Evolutionary conservation across 1,140 invertebrate species (phyloP), one percentile per base, ranked within the genome.

Genomic region (Prorops nasuta): DNA sequence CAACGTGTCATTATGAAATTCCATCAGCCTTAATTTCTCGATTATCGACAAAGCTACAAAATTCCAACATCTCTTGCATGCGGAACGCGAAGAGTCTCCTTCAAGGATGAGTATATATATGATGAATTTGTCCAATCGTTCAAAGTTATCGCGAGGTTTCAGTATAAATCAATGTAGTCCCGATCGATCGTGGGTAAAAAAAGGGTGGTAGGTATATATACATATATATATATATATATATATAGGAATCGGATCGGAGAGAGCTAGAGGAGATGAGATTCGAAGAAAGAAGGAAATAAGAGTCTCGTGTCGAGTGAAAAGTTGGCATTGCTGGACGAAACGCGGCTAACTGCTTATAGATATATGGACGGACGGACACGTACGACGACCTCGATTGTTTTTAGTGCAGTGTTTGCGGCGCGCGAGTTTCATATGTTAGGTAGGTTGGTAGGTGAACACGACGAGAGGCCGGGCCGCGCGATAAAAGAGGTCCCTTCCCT

Each of bases 301-400:
- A n/a, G n/a, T n/a, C n/a, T 28, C 10, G 24, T 28, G 24, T 28
- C 24, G 24, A 28, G 24, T 28, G 24, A 28, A 10, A 4, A 10
- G 10, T 28, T 6, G 24, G 24, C 10, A 28, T 4, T 28, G 24
- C 24, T 28, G 4, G 24, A 52, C 37, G 54, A 66, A 67, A 66
- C 49, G 51, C 61, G 64, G 64, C 56, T 67, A 59, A 60, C 45
- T 53, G 53, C 51, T 63, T 64, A 66, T 57, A n/a, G n/a, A 61
- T 46, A 53, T 54, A 45, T 38, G 43, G 47, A 37, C 10, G 15
- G 52, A 60, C 45, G 42, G 46, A 60, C 36, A 42, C n/a, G n/a
- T n/a, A n/a, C 35, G 50, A 56, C 62, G 71, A 69, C 70, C 71
- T 70, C 67, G 58, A 71, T 74, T 58, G 63, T 71, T 72, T 74